These are phyloP conservation scores for Hypselothyrea guttata DNA, from an alignment of 2,888 invertebrate species.

Conservation along the genomic window DNA sequence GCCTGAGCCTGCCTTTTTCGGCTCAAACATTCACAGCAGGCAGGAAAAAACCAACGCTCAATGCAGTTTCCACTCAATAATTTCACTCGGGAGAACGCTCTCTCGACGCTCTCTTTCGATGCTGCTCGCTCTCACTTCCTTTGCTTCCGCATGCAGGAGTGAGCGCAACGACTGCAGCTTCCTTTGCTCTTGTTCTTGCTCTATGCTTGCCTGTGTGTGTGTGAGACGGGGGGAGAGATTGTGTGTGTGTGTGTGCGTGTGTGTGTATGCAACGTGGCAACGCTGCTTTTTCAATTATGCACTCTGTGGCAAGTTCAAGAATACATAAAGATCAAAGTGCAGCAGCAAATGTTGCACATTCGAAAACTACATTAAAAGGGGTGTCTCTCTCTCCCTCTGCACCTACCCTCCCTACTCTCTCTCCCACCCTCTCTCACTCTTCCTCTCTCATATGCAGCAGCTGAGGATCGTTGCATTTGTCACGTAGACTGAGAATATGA, in stretches of 20 bases:
- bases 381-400: too few species aligned
- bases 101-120: neutral
- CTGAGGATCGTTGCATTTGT: slow-evolving; percentile 39
- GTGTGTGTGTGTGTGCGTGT: slow-evolving; percentile 24
- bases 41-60: too few species aligned
- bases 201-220: slow-evolving; percentile 9
- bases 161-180: slow-evolving; percentile 38
- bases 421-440: too few species aligned
- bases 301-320: slow-evolving; percentile 22
- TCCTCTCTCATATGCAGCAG: slow-evolving; percentile 12
- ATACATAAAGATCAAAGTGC: slow-evolving; percentile 48
- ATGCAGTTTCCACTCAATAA: slow-evolving; percentile 2
- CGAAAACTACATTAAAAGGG: slow-evolving; percentile 7
- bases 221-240: slow-evolving; percentile 12
- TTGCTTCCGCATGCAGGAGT: slow-evolving; percentile 45
- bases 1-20: slow-evolving; percentile 6
- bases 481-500: slow-evolving; percentile 37
- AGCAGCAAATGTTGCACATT: slow-evolving; percentile 13
- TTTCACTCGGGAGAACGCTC: neutral
- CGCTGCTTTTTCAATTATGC: slow-evolving; percentile 26
- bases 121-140: slow-evolving; percentile 38
- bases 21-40: too few species aligned
- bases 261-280: slow-evolving; percentile 5
- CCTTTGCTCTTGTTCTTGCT: slow-evolving; percentile 27
- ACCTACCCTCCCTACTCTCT: too few species aligned